Conservation (phyloP, 1,140 invertebrate genomes). For the Bombyx mori region ASM3026992v2 NC_085126.1:6404001-6404500, state of each 20-base stretch:
- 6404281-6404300: conserved; percentile 22
- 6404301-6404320: conserved; percentile 10
- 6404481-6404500: conserved; percentile 15
- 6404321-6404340: conserved; percentile 18
- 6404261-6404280: conserved; percentile 20
- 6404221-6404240: conserved; percentile 6
- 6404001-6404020: conserved; percentile 21
- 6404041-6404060: conserved; percentile 19
- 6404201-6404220: conserved; percentile 10
- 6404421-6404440: conserved; percentile 32
- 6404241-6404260: conserved; percentile 12
- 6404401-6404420: conserved; percentile 33
- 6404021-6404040: conserved; percentile 22
- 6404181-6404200: conserved; percentile 10
- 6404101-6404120: conserved; percentile 22
- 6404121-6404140: conserved; percentile 24
- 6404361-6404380: conserved; percentile 3
- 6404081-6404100: conserved; percentile 15
- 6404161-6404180: conserved; percentile 11
- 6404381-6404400: conserved; percentile 7
- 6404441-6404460: conserved; percentile 36
- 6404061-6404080: conserved; percentile 19
- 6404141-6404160: conserved; percentile 12
- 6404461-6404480: conserved; percentile 38
- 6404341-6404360: conserved; percentile 14